These are phyloP conservation scores for Scatophagus argus DNA, from an alignment of 2,113 vertebrate genomes.

Conservation along the genomic window DNA sequence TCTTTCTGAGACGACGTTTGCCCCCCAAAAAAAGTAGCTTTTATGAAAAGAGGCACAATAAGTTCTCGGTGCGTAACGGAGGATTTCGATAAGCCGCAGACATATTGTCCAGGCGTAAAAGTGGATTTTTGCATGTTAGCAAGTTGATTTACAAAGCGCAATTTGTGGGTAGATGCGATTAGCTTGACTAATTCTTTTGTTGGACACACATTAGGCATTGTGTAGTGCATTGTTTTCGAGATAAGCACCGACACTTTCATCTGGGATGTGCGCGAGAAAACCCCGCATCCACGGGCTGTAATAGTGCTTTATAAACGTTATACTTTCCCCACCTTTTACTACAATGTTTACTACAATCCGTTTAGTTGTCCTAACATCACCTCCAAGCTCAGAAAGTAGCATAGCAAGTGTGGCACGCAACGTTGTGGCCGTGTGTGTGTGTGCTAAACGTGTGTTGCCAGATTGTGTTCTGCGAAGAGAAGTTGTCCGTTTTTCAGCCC, in stretches of 20 bases:
- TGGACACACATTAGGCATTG: slow-evolving; percentile 64
- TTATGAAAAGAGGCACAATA: slow-evolving; percentile 45
- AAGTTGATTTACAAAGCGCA: slow-evolving; percentile 65
- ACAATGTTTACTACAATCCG: slow-evolving; percentile 69
- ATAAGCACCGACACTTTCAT: slow-evolving; percentile 67
- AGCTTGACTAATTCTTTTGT: slow-evolving; percentile 81
- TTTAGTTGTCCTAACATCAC: slow-evolving; percentile 82
- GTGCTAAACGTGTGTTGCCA: slow-evolving; percentile 31
- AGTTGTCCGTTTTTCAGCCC: slow-evolving; percentile 47
- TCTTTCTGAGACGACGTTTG: background rate
- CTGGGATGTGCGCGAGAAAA: slow-evolving; percentile 49
- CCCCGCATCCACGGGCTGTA: slow-evolving; percentile 3
- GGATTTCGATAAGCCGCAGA: slow-evolving; percentile 42
- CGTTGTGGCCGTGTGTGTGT: slow-evolving; percentile 24
- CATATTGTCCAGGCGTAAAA: slow-evolving; percentile 65
- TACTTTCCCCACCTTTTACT: slow-evolving; percentile 41
- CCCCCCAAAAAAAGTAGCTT: slow-evolving; percentile 33
- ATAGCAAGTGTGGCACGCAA: slow-evolving; percentile 62
- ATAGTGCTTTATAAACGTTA: background rate
- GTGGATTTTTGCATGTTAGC: slow-evolving; percentile 60
- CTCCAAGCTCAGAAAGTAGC: slow-evolving; percentile 73
- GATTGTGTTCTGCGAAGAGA: slow-evolving; percentile 24
- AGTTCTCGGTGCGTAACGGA: slow-evolving; percentile 69
- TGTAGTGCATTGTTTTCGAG: slow-evolving; percentile 68
- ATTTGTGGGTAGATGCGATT: slow-evolving; percentile 69